phyloP scores from a whole-genome alignment of 2,113 vertebrate species.

The Choloepus hoffmanni region DNA sequence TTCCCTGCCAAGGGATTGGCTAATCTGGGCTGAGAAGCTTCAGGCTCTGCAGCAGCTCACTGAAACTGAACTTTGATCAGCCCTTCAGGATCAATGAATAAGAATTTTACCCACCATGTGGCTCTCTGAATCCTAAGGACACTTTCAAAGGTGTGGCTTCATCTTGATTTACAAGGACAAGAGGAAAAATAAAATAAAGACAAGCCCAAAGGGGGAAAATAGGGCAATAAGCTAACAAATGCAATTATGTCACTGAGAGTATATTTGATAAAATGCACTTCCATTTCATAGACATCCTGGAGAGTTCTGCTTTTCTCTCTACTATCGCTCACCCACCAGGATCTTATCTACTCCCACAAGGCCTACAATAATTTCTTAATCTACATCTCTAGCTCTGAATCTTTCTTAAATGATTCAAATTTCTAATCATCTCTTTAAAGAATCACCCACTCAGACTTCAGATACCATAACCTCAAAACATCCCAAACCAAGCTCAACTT shows the following conservation, averaged over 20 bases:
- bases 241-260: neutral
- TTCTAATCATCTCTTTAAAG: constrained; percentile 14
- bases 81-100: neutral
- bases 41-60: neutral
- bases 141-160: constrained; percentile 25
- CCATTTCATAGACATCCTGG: neutral
- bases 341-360: neutral
- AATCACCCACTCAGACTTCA: neutral
- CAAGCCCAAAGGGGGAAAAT: neutral
- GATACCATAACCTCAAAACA: neutral
- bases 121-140: constrained; percentile 6
- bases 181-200: neutral
- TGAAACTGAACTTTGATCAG: neutral
- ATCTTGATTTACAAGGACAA: neutral
- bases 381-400: neutral
- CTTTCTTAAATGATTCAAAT: constrained; percentile 1
- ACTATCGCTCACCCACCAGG: neutral
- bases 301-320: neutral
- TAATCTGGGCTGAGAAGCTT: neutral
- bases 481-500: neutral
- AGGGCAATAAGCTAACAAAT: neutral
- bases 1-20: neutral
- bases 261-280: neutral
- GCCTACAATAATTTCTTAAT: neutral
- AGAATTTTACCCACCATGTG: neutral